phyloP scores from a whole-genome alignment of 2,888 invertebrate species.

The Coelogynopora nodosa region DNA sequence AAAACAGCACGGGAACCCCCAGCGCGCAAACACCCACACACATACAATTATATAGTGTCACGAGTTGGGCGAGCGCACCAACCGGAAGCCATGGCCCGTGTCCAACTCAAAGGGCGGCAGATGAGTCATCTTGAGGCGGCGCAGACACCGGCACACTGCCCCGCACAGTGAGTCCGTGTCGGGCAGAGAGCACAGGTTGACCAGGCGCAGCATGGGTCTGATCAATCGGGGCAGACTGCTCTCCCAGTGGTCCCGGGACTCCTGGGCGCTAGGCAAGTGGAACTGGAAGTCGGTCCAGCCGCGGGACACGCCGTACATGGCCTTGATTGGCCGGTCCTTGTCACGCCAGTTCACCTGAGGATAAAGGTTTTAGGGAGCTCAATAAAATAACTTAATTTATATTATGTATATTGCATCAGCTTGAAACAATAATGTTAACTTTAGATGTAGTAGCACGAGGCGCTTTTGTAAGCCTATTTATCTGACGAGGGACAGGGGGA shows the following conservation, averaged over 20 bases:
- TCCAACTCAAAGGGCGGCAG: slow-evolving; percentile 57
- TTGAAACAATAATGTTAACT: too few species aligned
- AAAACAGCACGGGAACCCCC: too few species aligned
- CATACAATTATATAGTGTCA: too few species aligned
- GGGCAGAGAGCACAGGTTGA: slow-evolving; percentile 51
- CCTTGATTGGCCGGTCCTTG: slow-evolving; percentile 51
- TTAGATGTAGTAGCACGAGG: too few species aligned
- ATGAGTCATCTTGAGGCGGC: slow-evolving; percentile 55
- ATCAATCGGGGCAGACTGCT: slow-evolving; percentile 53
- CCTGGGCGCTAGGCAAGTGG: slow-evolving; percentile 56
- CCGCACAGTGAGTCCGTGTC: slow-evolving; percentile 53
- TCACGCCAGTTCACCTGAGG: slow-evolving; percentile 52
- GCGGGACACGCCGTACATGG: slow-evolving; percentile 55
- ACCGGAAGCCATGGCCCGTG: slow-evolving; percentile 60
- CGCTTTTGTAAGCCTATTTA: too few species aligned
- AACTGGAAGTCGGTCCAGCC: slow-evolving; percentile 59
- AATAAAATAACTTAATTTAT: too few species aligned
- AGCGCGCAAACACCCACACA: too few species aligned
- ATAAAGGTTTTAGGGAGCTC: too few species aligned
- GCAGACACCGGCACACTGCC: slow-evolving; percentile 53
- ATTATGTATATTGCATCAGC: too few species aligned
- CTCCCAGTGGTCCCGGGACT: slow-evolving; percentile 57
- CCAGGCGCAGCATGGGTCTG: slow-evolving; percentile 39
- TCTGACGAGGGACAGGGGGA: too few species aligned
- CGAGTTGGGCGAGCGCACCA: slow-evolving; percentile 51